Percentiles rank a stretch among this genome's conserved stretches.
Evolutionary conservation across 2,797 vertebrate species (phyloP).

Genomic region (Acipenser oxyrinchus): DNA sequence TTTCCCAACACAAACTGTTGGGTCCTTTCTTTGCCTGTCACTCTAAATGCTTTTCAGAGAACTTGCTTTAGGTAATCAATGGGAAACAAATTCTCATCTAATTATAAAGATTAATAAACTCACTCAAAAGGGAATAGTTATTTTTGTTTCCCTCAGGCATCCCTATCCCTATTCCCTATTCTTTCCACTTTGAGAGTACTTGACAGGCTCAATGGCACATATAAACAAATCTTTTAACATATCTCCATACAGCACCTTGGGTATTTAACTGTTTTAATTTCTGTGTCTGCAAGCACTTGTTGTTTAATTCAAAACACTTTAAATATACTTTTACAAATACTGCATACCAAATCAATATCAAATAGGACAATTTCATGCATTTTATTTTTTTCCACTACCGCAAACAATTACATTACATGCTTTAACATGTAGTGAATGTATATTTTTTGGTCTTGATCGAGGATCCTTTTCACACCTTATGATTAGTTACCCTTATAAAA

Average conservation of each 20-base stretch:
- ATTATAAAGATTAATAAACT: slow-evolving; percentile 44
- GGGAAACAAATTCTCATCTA: slow-evolving; percentile 41
- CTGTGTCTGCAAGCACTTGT: background rate
- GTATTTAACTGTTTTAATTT: slow-evolving; percentile 15
- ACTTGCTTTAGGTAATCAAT: slow-evolving; percentile 29
- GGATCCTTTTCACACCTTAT: no score
- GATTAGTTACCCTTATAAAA: no score
- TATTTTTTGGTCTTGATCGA: no score
- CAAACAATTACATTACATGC: no score
- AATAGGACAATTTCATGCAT: no score
- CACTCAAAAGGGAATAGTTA: slow-evolving; percentile 27
- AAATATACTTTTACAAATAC: no score
- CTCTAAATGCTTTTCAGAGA: slow-evolving; percentile 28
- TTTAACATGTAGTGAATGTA: no score
- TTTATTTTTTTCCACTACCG: no score
- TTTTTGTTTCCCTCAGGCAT: slow-evolving; percentile 29
- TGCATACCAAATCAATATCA: no score
- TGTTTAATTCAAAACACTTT: background rate
- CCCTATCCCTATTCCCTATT: slow-evolving; percentile 17
- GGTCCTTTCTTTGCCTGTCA: slow-evolving; percentile 36
- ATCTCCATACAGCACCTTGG: slow-evolving; percentile 37
- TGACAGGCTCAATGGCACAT: slow-evolving; percentile 25
- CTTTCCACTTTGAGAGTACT: slow-evolving; percentile 11
- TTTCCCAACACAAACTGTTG: slow-evolving; percentile 41
- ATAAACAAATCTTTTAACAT: slow-evolving; percentile 35